phyloP scores from a whole-genome alignment of 2,113 vertebrate genomes.

The Siphamia tubifer region DNA sequence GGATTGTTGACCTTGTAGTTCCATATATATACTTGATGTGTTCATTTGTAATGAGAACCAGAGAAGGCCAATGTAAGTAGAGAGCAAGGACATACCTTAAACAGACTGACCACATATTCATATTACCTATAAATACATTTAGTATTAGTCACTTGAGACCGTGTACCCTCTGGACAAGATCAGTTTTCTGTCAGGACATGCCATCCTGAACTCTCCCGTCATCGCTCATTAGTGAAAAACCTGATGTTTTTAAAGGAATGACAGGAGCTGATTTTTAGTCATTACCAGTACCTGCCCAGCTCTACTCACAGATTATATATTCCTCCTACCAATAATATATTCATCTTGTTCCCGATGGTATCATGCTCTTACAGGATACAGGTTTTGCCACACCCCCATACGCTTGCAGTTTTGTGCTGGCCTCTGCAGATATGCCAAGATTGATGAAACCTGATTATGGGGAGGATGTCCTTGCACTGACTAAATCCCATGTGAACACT shows the following conservation, averaged over 20 bases:
- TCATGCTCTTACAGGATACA: not conserved
- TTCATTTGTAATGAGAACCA: too few relatives aligned
- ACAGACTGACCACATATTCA: not conserved
- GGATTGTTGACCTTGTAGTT: too few relatives aligned
- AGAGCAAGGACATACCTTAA: too few relatives aligned
- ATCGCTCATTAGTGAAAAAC: not conserved
- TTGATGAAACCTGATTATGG: not conserved
- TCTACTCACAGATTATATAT: slow-evolving; percentile 2
- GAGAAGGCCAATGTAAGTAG: too few relatives aligned
- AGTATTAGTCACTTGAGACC: not conserved
- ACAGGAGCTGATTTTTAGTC: not conserved
- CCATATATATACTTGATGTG: too few relatives aligned
- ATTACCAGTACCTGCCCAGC: not conserved
- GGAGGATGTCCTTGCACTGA: not conserved
- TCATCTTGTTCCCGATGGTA: not conserved
- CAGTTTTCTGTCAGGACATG: not conserved
- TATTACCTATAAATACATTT: not conserved
- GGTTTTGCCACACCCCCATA: not conserved
- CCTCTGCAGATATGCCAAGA: not conserved
- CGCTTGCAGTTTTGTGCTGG: not conserved
- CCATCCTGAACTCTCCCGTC: not conserved
- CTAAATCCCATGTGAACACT: too few relatives aligned
- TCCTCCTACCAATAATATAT: slow-evolving; percentile 9
- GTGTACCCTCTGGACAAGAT: not conserved
- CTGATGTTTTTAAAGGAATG: not conserved